Evolutionary conservation across 1,140 invertebrate genomes (phyloP).

Genomic region (Cotesia typhae): DNA sequence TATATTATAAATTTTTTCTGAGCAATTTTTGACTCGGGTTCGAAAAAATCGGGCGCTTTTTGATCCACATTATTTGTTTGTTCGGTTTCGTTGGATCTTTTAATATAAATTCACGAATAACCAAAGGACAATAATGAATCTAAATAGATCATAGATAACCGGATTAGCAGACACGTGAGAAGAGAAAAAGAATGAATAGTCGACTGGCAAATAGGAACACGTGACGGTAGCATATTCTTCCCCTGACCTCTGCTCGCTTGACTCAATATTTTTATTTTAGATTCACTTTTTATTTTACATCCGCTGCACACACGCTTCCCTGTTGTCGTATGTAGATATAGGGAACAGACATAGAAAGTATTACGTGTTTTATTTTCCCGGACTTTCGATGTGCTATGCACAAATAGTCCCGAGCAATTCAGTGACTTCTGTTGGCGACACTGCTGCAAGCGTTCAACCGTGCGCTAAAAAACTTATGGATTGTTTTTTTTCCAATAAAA

Average conservation of each 20-base stretch:
- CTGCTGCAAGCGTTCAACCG: conserved; percentile 12
- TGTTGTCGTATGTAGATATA: too few relatives aligned
- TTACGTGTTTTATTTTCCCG: conserved; percentile 24
- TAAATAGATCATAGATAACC: conserved; percentile 3
- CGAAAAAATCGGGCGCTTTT: too few relatives aligned
- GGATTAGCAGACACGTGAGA: neutral
- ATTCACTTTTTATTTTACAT: neutral
- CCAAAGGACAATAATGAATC: neutral
- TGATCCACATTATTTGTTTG: neutral
- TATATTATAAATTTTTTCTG: too few relatives aligned
- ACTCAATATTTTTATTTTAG: neutral
- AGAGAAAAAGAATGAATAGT: neutral
- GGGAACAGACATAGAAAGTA: neutral
- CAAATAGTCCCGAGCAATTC: conserved; percentile 21
- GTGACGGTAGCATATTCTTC: neutral
- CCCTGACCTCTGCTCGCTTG: neutral
- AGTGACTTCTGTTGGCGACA: conserved; percentile 20
- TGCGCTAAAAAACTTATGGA: neutral
- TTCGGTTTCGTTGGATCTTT: too few relatives aligned
- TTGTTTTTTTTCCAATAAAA: neutral
- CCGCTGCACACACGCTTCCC: too few relatives aligned
- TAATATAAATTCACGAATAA: too few relatives aligned
- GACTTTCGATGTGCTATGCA: conserved; percentile 23
- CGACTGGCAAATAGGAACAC: neutral
- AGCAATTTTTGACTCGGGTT: too few relatives aligned